phyloP scores from a whole-genome alignment of 2,797 vertebrate species.

The Spinus olivaceus region DNA sequence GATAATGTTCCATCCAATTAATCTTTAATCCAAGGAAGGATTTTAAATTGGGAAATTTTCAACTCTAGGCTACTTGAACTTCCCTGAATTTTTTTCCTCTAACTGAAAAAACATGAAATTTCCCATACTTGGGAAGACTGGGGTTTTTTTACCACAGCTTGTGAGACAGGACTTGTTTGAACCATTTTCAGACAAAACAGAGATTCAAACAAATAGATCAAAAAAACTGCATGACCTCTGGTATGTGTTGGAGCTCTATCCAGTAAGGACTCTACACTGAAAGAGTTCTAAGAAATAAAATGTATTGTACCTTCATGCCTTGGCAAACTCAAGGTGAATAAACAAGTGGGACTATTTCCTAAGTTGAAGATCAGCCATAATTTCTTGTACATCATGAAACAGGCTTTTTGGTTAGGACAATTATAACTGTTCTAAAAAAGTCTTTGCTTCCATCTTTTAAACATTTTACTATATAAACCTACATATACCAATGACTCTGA shows the following conservation, averaged over 20 bases:
- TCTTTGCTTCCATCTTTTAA: neutral
- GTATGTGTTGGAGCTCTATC: neutral
- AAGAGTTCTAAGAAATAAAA: neutral
- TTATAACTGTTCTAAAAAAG: neutral
- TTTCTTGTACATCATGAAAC: neutral
- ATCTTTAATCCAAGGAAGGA: neutral
- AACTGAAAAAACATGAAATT: neutral
- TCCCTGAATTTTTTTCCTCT: neutral
- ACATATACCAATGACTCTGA: neutral
- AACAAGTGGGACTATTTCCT: neutral
- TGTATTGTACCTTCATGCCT: neutral
- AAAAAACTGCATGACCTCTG: neutral
- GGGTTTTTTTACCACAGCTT: rapidly evolving
- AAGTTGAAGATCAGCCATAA: neutral
- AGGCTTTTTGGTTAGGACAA: neutral
- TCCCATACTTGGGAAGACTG: neutral
- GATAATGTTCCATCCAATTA: neutral
- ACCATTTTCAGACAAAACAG: neutral
- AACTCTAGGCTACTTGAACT: neutral
- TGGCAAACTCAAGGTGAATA: neutral
- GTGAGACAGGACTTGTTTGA: neutral
- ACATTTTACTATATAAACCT: neutral
- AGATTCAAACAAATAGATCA: neutral
- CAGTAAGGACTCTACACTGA: neutral
- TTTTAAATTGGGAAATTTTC: neutral